A percentile compares a stretch with the other conserved stretches of the same genome.
phyloP scores from a whole-genome alignment of 2,888 invertebrate species.

The Stenodera caucasica region DNA sequence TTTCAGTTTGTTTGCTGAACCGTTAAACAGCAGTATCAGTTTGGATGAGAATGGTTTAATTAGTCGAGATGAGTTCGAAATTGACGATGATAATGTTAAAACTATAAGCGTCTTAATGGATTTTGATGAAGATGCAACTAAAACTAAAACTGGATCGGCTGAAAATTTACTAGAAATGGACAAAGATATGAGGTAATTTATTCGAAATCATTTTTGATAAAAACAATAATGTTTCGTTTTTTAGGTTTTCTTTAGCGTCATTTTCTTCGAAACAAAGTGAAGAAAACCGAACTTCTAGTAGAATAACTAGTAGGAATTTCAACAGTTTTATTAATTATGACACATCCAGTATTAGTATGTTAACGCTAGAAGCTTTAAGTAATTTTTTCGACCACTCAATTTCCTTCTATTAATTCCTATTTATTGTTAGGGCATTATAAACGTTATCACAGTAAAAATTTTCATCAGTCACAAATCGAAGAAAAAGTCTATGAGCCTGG shows the following conservation, averaged over 20 bases:
- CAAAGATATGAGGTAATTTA: conserved; percentile 27
- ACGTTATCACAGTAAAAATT: conserved; percentile 44
- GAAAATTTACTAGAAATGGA: conserved; percentile 37
- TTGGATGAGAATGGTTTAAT: conserved; percentile 38
- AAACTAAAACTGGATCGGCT: conserved; percentile 34
- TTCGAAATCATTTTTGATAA: not conserved
- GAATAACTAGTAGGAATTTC: conserved; percentile 22
- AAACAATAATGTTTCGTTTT: conserved; percentile 10
- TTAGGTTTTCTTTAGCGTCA: conserved; percentile 39
- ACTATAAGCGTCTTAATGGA: conserved; percentile 45
- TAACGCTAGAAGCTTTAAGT: conserved; percentile 43
- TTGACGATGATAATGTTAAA: conserved; percentile 36
- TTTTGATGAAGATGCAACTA: conserved; percentile 42
- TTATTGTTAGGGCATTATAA: conserved; percentile 46
- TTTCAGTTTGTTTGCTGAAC: conserved; percentile 41
- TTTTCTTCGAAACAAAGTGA: conserved; percentile 34
- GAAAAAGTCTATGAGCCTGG: conserved; percentile 49
- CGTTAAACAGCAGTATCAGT: conserved; percentile 35
- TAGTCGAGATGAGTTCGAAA: conserved; percentile 42
- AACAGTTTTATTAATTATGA: conserved; percentile 32
- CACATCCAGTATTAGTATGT: conserved; percentile 33
- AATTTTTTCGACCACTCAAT: conserved; percentile 18
- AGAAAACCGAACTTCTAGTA: conserved; percentile 20
- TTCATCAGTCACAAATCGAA: conserved; percentile 48
- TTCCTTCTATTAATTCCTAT: not conserved